Conservation (phyloP, 2,797 vertebrate species). For the Erethizon dorsatum region DNA sequence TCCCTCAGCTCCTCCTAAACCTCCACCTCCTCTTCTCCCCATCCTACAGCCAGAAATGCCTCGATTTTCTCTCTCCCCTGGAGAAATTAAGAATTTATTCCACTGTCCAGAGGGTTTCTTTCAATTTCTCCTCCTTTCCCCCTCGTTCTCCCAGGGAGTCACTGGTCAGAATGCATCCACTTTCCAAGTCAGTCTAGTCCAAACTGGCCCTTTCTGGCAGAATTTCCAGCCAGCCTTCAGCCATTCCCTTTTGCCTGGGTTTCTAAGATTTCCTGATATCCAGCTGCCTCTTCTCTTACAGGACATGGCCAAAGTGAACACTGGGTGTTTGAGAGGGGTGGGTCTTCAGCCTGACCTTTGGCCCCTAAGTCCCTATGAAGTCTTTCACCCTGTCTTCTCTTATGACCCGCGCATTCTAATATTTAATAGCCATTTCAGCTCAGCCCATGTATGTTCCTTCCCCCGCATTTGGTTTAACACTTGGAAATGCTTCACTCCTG, state of each 20-base stretch:
- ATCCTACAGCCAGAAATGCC: background rate
- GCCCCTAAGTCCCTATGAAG: background rate
- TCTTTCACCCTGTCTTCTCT: background rate
- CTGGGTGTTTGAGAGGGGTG: background rate
- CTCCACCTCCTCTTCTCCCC: background rate
- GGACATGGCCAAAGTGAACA: background rate
- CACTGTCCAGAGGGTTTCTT: background rate
- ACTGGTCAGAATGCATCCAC: background rate
- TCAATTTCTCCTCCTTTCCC: background rate
- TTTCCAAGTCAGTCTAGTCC: background rate
- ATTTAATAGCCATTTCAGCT: background rate
- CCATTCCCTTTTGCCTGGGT: background rate
- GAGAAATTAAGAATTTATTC: background rate
- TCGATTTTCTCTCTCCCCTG: background rate
- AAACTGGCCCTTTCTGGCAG: constrained; percentile 5
- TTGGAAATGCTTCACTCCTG: background rate
- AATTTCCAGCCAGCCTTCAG: background rate
- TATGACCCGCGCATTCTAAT: background rate
- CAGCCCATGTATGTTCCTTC: accelerated
- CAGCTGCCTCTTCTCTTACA: background rate
- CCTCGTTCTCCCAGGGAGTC: background rate
- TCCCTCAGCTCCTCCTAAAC: background rate
- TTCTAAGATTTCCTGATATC: background rate
- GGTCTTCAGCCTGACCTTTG: background rate
- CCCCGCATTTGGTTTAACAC: too few relatives aligned